Base-by-base conservation (phyloP, 1,140 invertebrate species). In the Holotrichia oblita region DNA sequence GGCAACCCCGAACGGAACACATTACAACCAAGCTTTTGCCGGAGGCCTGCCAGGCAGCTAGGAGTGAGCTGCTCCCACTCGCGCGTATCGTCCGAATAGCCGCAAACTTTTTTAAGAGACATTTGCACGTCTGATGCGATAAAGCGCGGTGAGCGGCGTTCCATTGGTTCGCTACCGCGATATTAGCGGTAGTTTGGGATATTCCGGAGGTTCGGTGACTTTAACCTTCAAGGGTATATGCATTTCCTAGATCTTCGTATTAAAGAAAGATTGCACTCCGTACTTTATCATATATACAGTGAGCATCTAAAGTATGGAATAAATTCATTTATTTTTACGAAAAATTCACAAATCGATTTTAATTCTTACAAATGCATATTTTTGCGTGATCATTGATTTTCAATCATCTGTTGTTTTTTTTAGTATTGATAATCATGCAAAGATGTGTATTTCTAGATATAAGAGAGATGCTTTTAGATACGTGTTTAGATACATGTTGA, bases 81-180 rank as follows among this genome's bases (percentile, higher is more conserved):
- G n/a, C 12, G 12, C 44, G 12, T 4, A 48, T 10, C 40, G 40
- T 14, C 44, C 8, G 3, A n/a, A 12, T 12, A n/a, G 61, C 17
- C 61, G 24, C 22, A 64, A 64, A 64, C 61, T 48, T 64, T n/a
- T n/a, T n/a, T n/a, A n/a, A 64, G 61, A 59, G 55, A 64, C 61
- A 64, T 64, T 64, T 64, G 61, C 61, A 64, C 61, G 61, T 64
- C 61, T 64, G 61, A 64, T 64, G 22, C 61, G 61, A 64, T 64
- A 64, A 64, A 64, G 61, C 10, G 24, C 61, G 24, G 10, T 12
- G 17, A 10, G 2, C 6, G 61, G 7, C 55, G 20, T 9, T 64
- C 17, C 61, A 6, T 64, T 20, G 61, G 12, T 27, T 64, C 22
- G 22, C 24, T 64, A 64, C 6, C 61, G 61, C 61, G 4, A 64